phyloP scores from a whole-genome alignment of 2,888 invertebrate species.

The Dicycla oo region DNA sequence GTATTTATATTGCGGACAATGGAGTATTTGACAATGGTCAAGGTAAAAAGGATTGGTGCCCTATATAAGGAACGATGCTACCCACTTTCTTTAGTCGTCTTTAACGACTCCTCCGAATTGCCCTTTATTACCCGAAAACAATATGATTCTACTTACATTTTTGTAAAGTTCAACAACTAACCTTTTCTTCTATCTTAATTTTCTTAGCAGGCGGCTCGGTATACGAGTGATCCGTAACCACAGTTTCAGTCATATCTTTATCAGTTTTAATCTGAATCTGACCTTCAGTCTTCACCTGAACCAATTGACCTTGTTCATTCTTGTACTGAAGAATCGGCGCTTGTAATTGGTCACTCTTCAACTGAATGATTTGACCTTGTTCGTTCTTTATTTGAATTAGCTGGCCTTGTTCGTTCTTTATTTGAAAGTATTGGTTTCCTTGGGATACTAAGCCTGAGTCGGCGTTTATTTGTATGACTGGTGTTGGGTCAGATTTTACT shows the following conservation, averaged over 20 bases:
- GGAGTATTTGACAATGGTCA: too few species aligned
- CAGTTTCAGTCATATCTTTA: constrained; percentile 77
- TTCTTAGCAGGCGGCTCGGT: constrained; percentile 85
- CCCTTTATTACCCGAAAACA: neutral
- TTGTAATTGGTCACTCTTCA: constrained; percentile 83
- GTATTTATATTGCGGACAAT: too few species aligned
- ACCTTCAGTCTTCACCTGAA: constrained; percentile 75
- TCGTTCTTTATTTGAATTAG: constrained; percentile 86
- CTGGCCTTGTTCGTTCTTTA: constrained; percentile 87
- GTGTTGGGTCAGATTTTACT: constrained; percentile 80
- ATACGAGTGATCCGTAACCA: constrained; percentile 82
- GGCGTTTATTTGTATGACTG: constrained; percentile 79
- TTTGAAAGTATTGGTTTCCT: constrained; percentile 82
- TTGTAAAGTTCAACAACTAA: constrained; percentile 52
- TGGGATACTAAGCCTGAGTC: constrained; percentile 75
- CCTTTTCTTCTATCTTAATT: constrained; percentile 82
- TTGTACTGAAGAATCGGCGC: constrained; percentile 79
- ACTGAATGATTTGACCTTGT: constrained; percentile 85
- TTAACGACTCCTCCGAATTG: neutral
- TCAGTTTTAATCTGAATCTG: constrained; percentile 71
- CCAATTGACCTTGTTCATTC: constrained; percentile 80
- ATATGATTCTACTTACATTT: neutral
- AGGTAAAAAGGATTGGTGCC: too few species aligned
- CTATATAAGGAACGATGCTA: neutral
- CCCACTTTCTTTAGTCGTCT: neutral